Evolutionary conservation across 2,113 vertebrate species (phyloP).

Genomic region (Narcine bancroftii): DNA sequence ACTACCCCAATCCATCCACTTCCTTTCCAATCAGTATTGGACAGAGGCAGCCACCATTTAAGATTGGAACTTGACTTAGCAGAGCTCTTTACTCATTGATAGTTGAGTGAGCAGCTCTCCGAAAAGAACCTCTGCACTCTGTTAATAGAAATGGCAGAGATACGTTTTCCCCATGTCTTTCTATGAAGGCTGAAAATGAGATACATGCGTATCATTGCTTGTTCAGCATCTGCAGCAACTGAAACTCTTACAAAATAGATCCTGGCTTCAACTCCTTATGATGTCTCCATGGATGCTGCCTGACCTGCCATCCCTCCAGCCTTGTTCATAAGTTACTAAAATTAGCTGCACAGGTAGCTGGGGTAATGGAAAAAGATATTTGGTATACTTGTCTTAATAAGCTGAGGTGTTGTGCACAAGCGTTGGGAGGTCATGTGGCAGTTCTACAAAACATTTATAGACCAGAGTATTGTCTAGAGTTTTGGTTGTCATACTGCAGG

Average conservation of each 20-base stretch:
- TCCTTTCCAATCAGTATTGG: background rate
- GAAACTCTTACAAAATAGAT: background rate
- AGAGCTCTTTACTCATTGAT: background rate
- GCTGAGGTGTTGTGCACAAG: too few relatives aligned
- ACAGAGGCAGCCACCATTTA: background rate
- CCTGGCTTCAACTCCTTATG: background rate
- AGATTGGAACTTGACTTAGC: background rate
- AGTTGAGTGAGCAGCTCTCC: background rate
- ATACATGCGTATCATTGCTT: background rate
- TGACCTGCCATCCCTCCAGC: too few relatives aligned
- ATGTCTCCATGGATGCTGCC: too few relatives aligned
- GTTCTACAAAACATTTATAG: too few relatives aligned
- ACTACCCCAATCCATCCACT: background rate
- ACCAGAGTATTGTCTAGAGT: too few relatives aligned
- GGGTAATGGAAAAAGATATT: too few relatives aligned
- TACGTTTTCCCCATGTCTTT: background rate
- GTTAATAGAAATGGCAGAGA: background rate
- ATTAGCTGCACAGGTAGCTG: too few relatives aligned
- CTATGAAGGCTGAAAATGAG: background rate
- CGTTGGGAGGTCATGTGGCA: too few relatives aligned
- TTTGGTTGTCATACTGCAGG: too few relatives aligned
- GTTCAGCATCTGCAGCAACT: background rate
- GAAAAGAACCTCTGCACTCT: background rate
- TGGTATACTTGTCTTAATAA: too few relatives aligned
- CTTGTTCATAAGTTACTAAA: too few relatives aligned